A percentile compares a stretch with the other conserved stretches of the same genome.
Evolutionary conservation across 1,140 invertebrate genomes (phyloP).

Genomic region (Bombus cullumanus): DNA sequence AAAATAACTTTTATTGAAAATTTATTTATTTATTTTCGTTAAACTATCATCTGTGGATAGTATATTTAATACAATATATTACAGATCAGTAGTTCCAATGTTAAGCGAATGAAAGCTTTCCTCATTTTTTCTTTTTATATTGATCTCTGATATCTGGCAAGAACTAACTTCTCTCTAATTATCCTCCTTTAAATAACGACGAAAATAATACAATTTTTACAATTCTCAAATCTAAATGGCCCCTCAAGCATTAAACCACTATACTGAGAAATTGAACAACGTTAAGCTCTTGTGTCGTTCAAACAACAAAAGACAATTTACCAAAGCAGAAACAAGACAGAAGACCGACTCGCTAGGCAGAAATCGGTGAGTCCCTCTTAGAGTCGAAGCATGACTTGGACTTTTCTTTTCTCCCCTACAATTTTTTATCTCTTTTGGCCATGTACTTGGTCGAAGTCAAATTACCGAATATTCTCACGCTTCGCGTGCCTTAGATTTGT

Average conservation of each 20-base stretch:
- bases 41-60: too few relatives aligned
- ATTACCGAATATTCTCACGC: background rate
- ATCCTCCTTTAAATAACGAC: too few relatives aligned
- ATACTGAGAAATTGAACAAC: background rate
- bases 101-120: too few relatives aligned
- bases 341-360: conserved; percentile 36
- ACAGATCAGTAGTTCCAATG: too few relatives aligned
- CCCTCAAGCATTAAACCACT: background rate
- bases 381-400: conserved; percentile 61
- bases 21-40: too few relatives aligned
- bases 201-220: too few relatives aligned
- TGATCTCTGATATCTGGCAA: too few relatives aligned
- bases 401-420: conserved; percentile 29
- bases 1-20: too few relatives aligned
- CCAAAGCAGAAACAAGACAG: conserved; percentile 23
- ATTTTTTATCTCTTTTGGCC: background rate
- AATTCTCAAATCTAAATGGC: background rate
- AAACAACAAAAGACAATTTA: background rate
- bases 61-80: too few relatives aligned
- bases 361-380: conserved; percentile 54
- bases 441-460: background rate
- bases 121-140: too few relatives aligned
- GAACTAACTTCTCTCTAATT: too few relatives aligned
- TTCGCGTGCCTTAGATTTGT: conserved; percentile 8
- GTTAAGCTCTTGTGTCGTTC: too few relatives aligned